Evolutionary conservation across 2,888 invertebrate genomes (phyloP), one percentile per base, ranked within the genome.

Genomic region (Dastarcus helophoroides): DNA sequence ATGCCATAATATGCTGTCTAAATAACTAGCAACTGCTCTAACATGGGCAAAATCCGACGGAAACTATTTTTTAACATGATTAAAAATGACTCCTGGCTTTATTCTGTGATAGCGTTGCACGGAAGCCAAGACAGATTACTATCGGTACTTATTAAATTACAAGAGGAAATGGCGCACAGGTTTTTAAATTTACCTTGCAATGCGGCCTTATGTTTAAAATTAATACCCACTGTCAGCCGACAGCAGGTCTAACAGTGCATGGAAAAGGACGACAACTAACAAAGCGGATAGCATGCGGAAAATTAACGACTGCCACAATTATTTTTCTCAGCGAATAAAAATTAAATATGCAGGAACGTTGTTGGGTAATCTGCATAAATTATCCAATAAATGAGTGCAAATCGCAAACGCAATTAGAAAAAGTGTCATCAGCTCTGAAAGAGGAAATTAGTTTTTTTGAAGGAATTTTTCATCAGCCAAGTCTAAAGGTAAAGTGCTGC

Each of bases 111-210:
- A 10, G 22, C 22, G 21, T 4, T 17, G 7, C 19, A 17, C 6
- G 6, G n/a, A 17, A 17, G n/a, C 19, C 19, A 17, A 17, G n/a
- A 24, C 10, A 27, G 34, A 34, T 34, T 22, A 11, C 17, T 32
- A 34, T 37, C 37, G 16, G 21, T 16, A 9, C 9, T 15, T 37
- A 29, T 19, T 22, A 37, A 31, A 34, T 28, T 21, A 28, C 33
- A 21, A 24, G 23, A 26, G 31, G 34, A 37, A 31, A 29, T 31
- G 27, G 33, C 24, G 31, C 31, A 37, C 26, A 34, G 37, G 31
- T 34, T 28, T 27, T 30, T 23, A 23, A 22, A 17, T 22, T 14
- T 4, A 9, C 10, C 8, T 12, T 29, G 17, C n/a, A n/a, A n/a
- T 16, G 26, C 28, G 25, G 24, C 5, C 22, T 3, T n/a, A 17